phyloP scores from a whole-genome alignment of 2,797 vertebrate genomes.

The Gambelia wislizenii region DNA sequence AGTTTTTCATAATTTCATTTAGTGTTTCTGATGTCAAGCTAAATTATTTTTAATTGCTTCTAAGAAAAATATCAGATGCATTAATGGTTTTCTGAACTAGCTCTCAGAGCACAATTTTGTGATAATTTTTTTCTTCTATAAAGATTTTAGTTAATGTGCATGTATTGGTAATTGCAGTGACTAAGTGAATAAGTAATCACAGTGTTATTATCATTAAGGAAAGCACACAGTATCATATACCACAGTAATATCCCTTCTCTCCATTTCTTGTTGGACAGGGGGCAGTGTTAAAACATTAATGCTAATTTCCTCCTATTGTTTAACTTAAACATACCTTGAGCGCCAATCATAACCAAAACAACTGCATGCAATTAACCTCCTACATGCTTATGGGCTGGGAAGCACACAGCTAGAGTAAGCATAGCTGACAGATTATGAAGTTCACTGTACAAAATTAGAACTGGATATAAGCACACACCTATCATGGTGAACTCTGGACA shows the following conservation, averaged over 20 bases:
- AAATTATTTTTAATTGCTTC: slow-evolving; percentile 63
- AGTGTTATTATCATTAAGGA: not conserved
- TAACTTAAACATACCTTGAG: not conserved
- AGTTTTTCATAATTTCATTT: slow-evolving; percentile 50
- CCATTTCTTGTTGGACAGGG: not conserved
- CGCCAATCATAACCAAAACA: not conserved
- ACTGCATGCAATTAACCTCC: not conserved
- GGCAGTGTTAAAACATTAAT: slow-evolving; percentile 8
- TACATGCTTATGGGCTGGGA: not conserved
- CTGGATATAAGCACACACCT: not conserved
- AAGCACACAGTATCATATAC: slow-evolving; percentile 20
- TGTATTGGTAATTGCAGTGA: slow-evolving; percentile 13
- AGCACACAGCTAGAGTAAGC: not conserved
- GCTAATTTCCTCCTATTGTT: not conserved
- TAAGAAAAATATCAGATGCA: slow-evolving; percentile 48
- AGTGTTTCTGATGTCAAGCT: slow-evolving; percentile 42
- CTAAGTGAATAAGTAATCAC: slow-evolving; percentile 9
- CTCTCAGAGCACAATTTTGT: not conserved
- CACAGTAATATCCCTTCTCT: not conserved
- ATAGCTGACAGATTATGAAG: not conserved
- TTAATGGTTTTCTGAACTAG: slow-evolving; percentile 39
- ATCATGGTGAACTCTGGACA: not conserved
- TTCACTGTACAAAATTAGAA: not conserved
- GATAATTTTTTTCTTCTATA: slow-evolving; percentile 31
- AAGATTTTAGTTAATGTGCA: slow-evolving; percentile 50